A percentile compares a stretch with the other conserved stretches of the same genome.
Conservation (phyloP, 2,113 vertebrate genomes). For the Cnemophilus loriae region DNA sequence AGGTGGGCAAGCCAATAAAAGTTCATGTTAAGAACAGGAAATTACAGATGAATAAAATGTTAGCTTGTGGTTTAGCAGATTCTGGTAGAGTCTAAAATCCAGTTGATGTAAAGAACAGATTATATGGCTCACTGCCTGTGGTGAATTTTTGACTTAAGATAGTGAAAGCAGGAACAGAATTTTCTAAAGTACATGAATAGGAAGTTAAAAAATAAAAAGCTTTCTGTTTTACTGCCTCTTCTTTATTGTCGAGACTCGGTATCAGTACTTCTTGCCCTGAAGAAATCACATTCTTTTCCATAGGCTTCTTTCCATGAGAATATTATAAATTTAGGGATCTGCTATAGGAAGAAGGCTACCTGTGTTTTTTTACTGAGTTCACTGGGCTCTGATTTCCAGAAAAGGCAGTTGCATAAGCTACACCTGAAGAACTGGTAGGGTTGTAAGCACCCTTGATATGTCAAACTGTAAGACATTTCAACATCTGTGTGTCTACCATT, state of each 20-base stretch:
- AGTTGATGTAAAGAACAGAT: background rate
- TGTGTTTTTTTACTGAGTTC: background rate
- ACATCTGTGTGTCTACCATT: background rate
- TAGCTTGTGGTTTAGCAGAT: background rate
- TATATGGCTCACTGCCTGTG: background rate
- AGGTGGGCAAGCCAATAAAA: background rate
- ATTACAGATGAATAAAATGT: background rate
- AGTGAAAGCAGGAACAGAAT: background rate
- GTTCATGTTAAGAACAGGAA: background rate
- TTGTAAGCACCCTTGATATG: background rate
- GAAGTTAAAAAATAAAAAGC: background rate
- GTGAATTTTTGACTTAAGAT: background rate
- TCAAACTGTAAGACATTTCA: background rate
- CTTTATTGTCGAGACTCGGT: background rate
- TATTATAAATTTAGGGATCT: background rate
- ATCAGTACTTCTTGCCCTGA: background rate
- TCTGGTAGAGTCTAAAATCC: background rate
- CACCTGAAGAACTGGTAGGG: background rate
- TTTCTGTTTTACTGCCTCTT: background rate
- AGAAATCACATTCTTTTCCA: background rate
- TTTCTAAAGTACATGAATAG: background rate
- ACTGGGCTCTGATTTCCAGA: background rate
- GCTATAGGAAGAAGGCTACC: background rate
- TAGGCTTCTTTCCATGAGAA: background rate
- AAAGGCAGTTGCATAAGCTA: background rate